A percentile compares a stretch with the other conserved stretches of the same genome.
Conservation (phyloP, 2,797 vertebrate genomes). For the Micrastur ruficollis region DNA sequence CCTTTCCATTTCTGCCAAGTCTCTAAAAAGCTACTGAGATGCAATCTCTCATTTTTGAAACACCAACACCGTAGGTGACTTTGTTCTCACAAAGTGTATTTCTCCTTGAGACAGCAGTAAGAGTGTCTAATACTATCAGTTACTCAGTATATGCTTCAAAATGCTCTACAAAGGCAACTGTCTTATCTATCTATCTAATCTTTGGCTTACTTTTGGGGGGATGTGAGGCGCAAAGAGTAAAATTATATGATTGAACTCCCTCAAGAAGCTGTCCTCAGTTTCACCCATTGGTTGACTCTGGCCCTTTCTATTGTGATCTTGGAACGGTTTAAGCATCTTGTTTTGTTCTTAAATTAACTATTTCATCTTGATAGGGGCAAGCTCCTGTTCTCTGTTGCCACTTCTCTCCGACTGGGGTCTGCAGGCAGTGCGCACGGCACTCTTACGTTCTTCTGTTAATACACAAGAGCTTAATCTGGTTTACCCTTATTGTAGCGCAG, state of each 20-base stretch:
- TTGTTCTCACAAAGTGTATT: background rate
- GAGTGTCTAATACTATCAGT: background rate
- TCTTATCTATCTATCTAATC: too few species aligned
- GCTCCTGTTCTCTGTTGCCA: background rate
- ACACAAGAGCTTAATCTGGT: background rate
- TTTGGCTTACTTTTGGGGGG: background rate
- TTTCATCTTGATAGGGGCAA: rapidly evolving
- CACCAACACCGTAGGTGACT: background rate
- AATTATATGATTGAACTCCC: background rate
- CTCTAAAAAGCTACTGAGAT: background rate
- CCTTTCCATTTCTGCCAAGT: background rate
- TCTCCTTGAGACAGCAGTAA: background rate
- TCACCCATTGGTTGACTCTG: background rate
- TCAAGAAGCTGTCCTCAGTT: background rate
- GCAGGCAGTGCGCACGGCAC: background rate
- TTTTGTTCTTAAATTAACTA: background rate
- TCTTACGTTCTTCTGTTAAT: background rate
- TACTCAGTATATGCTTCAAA: background rate
- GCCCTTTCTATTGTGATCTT: background rate
- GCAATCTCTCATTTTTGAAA: background rate
- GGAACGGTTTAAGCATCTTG: background rate
- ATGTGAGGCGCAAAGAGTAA: background rate
- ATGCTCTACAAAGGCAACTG: background rate
- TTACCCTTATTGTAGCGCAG: background rate
- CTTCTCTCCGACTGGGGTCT: background rate